A percentile compares a stretch with the other conserved stretches of the same genome.
phyloP scores from a whole-genome alignment of 2,797 vertebrate genomes.

The Allobates femoralis region DNA sequence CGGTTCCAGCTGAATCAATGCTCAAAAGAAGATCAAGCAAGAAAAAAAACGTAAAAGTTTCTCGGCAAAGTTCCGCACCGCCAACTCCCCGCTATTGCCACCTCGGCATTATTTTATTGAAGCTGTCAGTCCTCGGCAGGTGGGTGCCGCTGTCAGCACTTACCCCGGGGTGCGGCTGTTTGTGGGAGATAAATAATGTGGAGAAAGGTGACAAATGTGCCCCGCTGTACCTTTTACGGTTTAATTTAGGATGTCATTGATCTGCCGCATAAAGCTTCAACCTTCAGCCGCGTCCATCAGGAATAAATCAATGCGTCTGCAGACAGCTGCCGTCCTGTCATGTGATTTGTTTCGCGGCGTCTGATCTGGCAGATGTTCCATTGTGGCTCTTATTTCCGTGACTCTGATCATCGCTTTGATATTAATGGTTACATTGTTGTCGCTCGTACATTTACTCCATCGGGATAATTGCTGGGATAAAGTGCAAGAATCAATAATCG shows the following conservation, averaged over 20 bases:
- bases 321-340: conserved; percentile 24
- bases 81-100: background rate
- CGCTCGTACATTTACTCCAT: background rate
- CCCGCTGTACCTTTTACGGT: conserved; percentile 33
- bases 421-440: background rate
- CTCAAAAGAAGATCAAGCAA: background rate
- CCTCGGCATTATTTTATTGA: conserved; percentile 20
- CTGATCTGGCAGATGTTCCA: background rate
- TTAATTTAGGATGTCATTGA: conserved; percentile 51
- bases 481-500: background rate
- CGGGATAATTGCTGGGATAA: background rate
- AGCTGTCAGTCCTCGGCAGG: background rate
- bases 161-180: conserved; percentile 1
- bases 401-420: background rate
- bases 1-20: background rate
- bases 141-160: conserved; percentile 11
- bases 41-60: background rate
- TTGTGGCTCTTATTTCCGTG: background rate
- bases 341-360: conserved; percentile 11
- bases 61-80: background rate
- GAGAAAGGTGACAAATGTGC: background rate
- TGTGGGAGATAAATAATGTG: background rate
- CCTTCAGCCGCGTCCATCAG: conserved; percentile 42
- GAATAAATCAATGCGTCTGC: conserved; percentile 50
- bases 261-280: conserved; percentile 38